phyloP scores from a whole-genome alignment of 2,113 vertebrate species.

The Onychorhynchus coronatus region DNA sequence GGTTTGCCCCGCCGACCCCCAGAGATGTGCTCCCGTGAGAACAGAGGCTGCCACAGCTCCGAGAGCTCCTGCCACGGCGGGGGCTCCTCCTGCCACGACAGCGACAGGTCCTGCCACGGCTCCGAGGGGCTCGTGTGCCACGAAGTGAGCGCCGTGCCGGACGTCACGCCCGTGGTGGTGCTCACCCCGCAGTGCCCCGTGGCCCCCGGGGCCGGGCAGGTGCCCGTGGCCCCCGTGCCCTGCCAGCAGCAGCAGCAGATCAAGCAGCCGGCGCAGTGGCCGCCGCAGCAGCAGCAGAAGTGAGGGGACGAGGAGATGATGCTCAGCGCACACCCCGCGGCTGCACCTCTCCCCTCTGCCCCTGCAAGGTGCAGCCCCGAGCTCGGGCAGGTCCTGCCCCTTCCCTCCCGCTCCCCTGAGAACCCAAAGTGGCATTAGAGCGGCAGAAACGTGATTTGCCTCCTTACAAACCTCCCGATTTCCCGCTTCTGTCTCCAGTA shows the following conservation, averaged over 20 bases:
- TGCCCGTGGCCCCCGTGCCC: not conserved
- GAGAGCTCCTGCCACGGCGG: constrained; percentile 19
- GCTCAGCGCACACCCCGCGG: not conserved
- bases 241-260: constrained; percentile 66
- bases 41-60: constrained; percentile 46
- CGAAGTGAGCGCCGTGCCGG: constrained; percentile 28
- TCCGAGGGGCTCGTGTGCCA: not conserved
- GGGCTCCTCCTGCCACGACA: not conserved
- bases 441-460: not conserved
- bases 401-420: not conserved
- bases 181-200: not conserved
- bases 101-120: not conserved
- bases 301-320: not conserved
- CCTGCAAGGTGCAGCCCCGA: not conserved
- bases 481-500: not conserved
- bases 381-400: not conserved
- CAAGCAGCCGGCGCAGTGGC: constrained; percentile 57
- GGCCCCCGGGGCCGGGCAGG: not conserved
- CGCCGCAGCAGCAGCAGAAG: constrained; percentile 47
- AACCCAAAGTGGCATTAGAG: not conserved
- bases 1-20: fast-evolving
- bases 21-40: constrained; percentile 53
- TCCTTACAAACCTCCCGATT: not conserved
- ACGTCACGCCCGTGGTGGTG: constrained; percentile 14
- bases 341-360: not conserved